phyloP scores from a whole-genome alignment of 2,888 invertebrate genomes.

The Gastracanthus pulcherrimus region DNA sequence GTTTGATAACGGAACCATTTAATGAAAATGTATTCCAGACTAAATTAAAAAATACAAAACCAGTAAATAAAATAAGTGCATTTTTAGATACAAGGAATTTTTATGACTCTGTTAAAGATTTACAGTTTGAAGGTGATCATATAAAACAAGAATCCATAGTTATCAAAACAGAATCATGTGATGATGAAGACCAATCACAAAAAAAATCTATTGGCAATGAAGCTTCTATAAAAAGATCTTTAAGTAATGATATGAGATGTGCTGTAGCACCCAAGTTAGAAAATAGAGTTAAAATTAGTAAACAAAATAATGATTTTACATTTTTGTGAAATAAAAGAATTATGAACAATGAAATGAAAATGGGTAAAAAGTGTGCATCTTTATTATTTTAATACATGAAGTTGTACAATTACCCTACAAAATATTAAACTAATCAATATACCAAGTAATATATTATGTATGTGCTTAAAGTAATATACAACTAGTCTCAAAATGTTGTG shows the following conservation, averaged over 20 bases:
- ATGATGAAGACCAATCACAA: background rate
- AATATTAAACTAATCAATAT: constrained; percentile 53
- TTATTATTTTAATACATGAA: constrained; percentile 68
- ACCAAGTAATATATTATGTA: constrained; percentile 16
- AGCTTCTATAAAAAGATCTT: constrained; percentile 4
- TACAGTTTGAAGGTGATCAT: background rate
- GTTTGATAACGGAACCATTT: constrained; percentile 69
- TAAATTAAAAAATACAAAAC: constrained; percentile 34
- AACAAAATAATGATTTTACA: constrained; percentile 22
- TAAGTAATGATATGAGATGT: constrained; percentile 45
- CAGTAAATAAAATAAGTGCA: constrained; percentile 45
- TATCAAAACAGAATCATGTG: background rate
- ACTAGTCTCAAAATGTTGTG: constrained; percentile 21
- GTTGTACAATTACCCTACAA: constrained; percentile 67
- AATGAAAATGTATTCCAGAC: constrained; percentile 61
- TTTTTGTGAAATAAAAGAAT: constrained; percentile 16
- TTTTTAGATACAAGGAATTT: constrained; percentile 62
- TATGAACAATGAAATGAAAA: constrained; percentile 3
- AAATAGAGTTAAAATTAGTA: constrained; percentile 31
- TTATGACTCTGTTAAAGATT: constrained; percentile 55
- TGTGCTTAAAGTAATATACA: constrained; percentile 31
- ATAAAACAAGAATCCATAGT: constrained; percentile 13
- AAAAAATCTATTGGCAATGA: background rate
- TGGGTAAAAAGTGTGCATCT: constrained; percentile 68
- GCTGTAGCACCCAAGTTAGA: constrained; percentile 25